phyloP scores from a whole-genome alignment of 2,888 invertebrate genomes.

The Oscheius sp. region DNA sequence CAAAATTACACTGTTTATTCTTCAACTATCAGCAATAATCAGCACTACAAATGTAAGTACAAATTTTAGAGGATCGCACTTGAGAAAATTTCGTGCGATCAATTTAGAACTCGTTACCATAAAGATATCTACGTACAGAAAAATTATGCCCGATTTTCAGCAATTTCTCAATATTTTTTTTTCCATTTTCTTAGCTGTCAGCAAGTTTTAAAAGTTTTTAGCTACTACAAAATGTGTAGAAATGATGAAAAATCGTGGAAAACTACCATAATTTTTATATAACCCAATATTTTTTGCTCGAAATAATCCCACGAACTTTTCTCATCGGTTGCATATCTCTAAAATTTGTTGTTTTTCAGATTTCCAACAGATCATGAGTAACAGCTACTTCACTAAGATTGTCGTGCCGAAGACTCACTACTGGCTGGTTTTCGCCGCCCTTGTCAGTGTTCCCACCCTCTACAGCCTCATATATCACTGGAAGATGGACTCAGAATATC shows the following conservation, averaged over 20 bases:
- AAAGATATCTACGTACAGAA: no score
- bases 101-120: no score
- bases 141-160: no score
- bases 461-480: background rate
- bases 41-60: background rate
- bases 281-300: no score
- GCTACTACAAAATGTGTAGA: no score
- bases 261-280: no score
- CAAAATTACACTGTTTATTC: background rate
- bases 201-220: no score
- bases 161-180: no score
- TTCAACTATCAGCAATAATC: background rate
- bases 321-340: background rate
- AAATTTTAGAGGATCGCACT: background rate
- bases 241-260: no score
- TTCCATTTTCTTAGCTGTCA: no score
- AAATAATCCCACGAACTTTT: background rate
- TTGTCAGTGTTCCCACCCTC: constrained; percentile 8
- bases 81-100: no score
- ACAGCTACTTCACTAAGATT: background rate
- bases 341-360: background rate
- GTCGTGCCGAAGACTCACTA: background rate
- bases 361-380: background rate
- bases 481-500: background rate
- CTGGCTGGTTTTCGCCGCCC: background rate